Percentiles rank a stretch among this genome's conserved stretches.
These are phyloP conservation scores for Myopa testacea DNA, from an alignment of 2,888 invertebrate species.

Conservation along the genomic window DNA sequence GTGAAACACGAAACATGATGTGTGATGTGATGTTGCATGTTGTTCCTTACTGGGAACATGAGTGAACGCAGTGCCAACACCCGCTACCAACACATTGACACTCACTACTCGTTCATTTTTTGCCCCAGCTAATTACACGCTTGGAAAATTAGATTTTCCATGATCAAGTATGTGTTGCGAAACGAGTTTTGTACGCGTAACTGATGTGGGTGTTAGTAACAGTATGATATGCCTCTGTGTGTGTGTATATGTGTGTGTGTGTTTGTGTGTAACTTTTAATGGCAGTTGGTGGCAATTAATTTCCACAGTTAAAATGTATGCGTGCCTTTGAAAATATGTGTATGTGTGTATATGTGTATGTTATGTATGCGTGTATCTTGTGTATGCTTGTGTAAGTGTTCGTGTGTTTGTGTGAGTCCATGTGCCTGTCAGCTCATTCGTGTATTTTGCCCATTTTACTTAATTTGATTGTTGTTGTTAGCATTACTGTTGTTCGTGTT, in stretches of 20 bases:
- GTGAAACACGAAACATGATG: too few species aligned
- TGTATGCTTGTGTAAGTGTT: too few species aligned
- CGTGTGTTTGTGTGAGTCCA: too few species aligned
- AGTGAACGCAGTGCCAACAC: neutral
- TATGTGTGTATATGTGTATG: too few species aligned
- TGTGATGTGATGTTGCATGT: neutral
- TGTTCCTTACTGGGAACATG: neutral
- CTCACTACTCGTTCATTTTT: neutral
- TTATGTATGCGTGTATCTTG: too few species aligned
- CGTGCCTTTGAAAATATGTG: too few species aligned
- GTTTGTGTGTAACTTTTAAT: neutral
- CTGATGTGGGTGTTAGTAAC: neutral
- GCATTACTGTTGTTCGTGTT: too few species aligned
- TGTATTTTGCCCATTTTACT: too few species aligned
- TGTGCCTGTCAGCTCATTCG: too few species aligned
- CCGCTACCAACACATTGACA: neutral
- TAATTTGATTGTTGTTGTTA: too few species aligned
- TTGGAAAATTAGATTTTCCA: conserved; percentile 23
- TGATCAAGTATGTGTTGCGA: conserved; percentile 8
- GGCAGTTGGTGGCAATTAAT: too few species aligned
- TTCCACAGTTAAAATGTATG: too few species aligned
- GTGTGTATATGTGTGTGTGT: neutral
- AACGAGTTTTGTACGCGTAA: neutral
- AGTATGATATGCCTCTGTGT: neutral
- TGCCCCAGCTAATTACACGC: conserved; percentile 33